These are phyloP conservation scores for Dione juno DNA, from an alignment of 2,888 invertebrate species.

Conservation along the genomic window DNA sequence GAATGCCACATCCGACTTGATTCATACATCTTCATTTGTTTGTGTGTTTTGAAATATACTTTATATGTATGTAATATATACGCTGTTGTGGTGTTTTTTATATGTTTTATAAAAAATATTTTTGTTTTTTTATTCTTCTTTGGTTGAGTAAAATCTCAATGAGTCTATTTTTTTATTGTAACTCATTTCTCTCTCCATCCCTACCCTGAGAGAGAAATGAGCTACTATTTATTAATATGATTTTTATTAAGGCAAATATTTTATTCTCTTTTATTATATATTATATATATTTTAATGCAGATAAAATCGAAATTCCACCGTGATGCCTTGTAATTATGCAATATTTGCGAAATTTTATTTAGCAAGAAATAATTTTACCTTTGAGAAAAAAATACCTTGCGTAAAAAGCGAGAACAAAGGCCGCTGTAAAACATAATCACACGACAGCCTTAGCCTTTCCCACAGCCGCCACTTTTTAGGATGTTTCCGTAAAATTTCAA, in stretches of 20 bases:
- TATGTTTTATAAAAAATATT: no score
- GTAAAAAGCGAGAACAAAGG: constrained; percentile 35
- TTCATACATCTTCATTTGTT: not conserved
- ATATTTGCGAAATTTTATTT: constrained; percentile 33
- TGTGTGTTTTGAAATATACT: not conserved
- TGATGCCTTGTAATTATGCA: constrained; percentile 25
- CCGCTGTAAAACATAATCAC: constrained; percentile 21
- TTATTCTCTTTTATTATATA: no score
- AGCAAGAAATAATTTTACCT: constrained; percentile 36
- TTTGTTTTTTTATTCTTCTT: no score
- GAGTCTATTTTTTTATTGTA: no score
- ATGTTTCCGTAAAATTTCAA: constrained; percentile 32
- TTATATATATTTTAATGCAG: no score
- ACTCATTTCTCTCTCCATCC: no score
- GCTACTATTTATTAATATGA: no score
- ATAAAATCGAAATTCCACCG: not conserved
- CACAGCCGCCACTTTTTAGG: constrained; percentile 26
- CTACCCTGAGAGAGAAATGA: no score
- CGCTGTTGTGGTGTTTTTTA: no score
- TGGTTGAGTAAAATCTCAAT: no score
- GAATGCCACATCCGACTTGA: constrained; percentile 27
- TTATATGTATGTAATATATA: not conserved
- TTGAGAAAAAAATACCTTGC: constrained; percentile 39
- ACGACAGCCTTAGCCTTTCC: constrained; percentile 21
- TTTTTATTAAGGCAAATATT: no score